A percentile compares a stretch with the other conserved stretches of the same genome.
Conservation (phyloP, 2,113 vertebrate species). For the Istiophorus platypterus region DNA sequence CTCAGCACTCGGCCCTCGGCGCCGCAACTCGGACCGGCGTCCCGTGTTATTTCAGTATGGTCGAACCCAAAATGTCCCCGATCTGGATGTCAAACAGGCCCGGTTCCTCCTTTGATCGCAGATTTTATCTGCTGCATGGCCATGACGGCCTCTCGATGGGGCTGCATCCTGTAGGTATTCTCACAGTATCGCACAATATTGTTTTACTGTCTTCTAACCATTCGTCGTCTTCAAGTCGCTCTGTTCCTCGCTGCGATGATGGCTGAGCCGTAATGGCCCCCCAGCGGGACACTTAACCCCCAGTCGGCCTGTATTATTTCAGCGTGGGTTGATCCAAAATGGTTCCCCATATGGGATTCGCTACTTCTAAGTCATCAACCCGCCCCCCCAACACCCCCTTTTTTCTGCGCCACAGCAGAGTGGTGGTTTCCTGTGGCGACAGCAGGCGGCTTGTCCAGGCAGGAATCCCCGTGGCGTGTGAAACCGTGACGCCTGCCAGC, state of each 20-base stretch:
- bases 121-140: background rate
- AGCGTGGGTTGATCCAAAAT: constrained; percentile 59
- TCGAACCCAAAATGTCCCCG: constrained; percentile 16
- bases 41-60: constrained; percentile 23
- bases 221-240: constrained; percentile 14
- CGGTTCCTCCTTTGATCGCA: background rate
- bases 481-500: constrained; percentile 63
- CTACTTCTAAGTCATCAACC: background rate
- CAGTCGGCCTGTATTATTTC: constrained; percentile 23
- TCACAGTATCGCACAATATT: constrained; percentile 25
- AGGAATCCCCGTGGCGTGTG: constrained; percentile 50
- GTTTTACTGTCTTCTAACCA: background rate
- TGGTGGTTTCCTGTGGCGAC: constrained; percentile 60
- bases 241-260: constrained; percentile 10
- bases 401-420: constrained; percentile 5
- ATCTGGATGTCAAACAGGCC: background rate
- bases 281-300: constrained; percentile 38
- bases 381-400: rapidly evolving
- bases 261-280: constrained; percentile 8
- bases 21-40: background rate
- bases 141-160: background rate
- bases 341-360: background rate
- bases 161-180: constrained; percentile 28
- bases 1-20: constrained; percentile 39
- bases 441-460: constrained; percentile 68